Conservation (phyloP, 2,113 vertebrate genomes). For the Tylochromis polylepis region DNA sequence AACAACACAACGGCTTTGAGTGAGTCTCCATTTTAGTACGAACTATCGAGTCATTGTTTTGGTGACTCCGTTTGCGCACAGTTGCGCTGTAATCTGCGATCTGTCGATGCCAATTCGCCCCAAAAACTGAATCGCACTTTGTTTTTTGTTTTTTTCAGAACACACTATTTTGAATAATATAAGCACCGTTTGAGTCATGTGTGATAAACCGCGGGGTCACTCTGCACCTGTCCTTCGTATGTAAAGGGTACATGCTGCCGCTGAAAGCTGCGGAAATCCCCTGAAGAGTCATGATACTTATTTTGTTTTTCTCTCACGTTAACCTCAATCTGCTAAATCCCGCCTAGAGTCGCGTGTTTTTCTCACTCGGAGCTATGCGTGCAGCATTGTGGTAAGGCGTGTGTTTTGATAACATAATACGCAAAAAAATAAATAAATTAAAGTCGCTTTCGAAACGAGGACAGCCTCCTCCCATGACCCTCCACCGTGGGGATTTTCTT, state of each 20-base stretch:
- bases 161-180: background rate
- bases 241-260: background rate
- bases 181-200: conserved; percentile 11
- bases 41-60: background rate
- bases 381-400: background rate
- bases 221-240: conserved; percentile 33
- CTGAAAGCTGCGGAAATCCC: conserved; percentile 52
- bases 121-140: background rate
- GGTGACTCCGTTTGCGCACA: background rate
- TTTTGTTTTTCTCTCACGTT: conserved; percentile 44
- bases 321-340: background rate
- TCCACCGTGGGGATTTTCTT: background rate
- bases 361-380: background rate
- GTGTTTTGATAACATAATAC: background rate
- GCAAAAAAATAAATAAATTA: background rate
- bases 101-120: background rate
- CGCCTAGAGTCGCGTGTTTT: conserved; percentile 3
- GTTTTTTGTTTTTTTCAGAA: background rate
- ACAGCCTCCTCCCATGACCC: background rate
- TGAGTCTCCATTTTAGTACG: background rate
- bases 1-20: background rate
- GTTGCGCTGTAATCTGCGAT: background rate
- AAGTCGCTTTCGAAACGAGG: background rate
- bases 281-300: conserved; percentile 25
- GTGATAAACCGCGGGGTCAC: conserved; percentile 15